These are phyloP conservation scores for Austrolebias charrua DNA, from an alignment of 2,797 vertebrate species.

Conservation along the genomic window DNA sequence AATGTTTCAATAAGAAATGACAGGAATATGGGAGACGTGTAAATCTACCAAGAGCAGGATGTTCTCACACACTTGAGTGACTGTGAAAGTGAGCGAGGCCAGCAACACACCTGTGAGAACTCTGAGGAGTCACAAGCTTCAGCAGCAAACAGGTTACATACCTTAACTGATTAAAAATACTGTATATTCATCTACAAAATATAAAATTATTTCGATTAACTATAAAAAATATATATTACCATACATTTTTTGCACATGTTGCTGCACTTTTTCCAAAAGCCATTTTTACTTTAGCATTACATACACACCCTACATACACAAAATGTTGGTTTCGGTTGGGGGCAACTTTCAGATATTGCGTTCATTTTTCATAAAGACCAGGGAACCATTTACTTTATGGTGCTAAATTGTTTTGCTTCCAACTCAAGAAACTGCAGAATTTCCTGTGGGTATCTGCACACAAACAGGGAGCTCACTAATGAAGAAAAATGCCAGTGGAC, in stretches of 20 bases:
- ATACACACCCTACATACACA: conserved; percentile 14
- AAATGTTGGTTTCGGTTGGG: conserved; percentile 30
- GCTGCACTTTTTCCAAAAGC: conserved; percentile 31
- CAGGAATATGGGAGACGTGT: too few species aligned
- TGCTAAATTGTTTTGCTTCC: conserved; percentile 24
- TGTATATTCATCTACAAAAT: too few species aligned
- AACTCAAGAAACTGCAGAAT: conserved; percentile 18
- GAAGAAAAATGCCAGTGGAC: conserved; percentile 41
- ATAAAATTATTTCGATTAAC: too few species aligned
- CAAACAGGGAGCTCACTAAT: conserved; percentile 32
- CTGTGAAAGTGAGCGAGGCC: too few species aligned
- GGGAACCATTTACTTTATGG: conserved; percentile 30
- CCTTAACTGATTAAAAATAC: too few species aligned
- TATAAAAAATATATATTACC: too few species aligned
- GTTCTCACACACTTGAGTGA: too few species aligned
- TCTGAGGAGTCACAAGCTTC: too few species aligned
- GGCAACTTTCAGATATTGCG: conserved; percentile 33
- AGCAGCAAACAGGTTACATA: too few species aligned
- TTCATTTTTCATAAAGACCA: conserved; percentile 56
- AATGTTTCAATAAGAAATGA: too few species aligned
- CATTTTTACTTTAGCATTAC: conserved; percentile 27
- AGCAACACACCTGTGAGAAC: too few species aligned
- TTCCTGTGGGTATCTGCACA: conserved; percentile 31
- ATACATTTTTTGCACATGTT: conserved; percentile 3
- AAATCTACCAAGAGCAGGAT: too few species aligned